Evolutionary conservation across 1,140 invertebrate genomes (phyloP).

Genomic region (Acyrthosiphon pisum): DNA sequence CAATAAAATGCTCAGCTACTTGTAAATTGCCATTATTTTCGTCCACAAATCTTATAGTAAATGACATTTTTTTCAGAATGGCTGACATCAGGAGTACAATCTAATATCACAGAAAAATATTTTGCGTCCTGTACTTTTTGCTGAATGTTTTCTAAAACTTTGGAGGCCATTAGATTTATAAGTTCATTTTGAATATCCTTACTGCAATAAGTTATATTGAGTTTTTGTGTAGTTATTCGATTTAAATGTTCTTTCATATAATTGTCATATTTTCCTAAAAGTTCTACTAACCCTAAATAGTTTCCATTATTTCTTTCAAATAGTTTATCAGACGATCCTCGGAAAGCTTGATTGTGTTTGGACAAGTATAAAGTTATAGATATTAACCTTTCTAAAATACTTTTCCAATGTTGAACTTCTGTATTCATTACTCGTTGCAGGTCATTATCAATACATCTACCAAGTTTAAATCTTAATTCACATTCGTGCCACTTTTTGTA

Average conservation of each 20-base stretch:
- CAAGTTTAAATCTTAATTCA: constrained; percentile 10
- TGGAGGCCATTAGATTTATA: constrained; percentile 57
- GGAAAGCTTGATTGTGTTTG: constrained; percentile 12
- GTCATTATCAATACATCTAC: constrained; percentile 38
- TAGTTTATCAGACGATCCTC: constrained; percentile 22
- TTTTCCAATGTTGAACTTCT: constrained; percentile 22
- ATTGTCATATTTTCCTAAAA: constrained; percentile 58
- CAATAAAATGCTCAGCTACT: constrained; percentile 55
- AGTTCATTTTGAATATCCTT: constrained; percentile 58
- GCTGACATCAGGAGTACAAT: constrained; percentile 58
- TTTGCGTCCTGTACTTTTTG: constrained; percentile 58
- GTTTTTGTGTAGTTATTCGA: constrained; percentile 25
- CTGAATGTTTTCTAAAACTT: constrained; percentile 59
- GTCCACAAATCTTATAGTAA: constrained; percentile 56
- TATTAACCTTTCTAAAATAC: constrained; percentile 30
- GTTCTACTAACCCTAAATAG: constrained; percentile 58
- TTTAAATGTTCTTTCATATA: constrained; percentile 56
- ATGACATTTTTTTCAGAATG: constrained; percentile 57
- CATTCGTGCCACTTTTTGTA: constrained; percentile 47
- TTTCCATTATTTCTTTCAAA: constrained; percentile 58
- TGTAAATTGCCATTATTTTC: constrained; percentile 40
- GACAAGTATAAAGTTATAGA: constrained; percentile 27
- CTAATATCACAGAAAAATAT: constrained; percentile 59
- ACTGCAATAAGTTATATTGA: constrained; percentile 51
- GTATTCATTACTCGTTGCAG: constrained; percentile 37